Evolutionary conservation across 2,888 invertebrate species (phyloP).

Genomic region (Periphyllus acericola): DNA sequence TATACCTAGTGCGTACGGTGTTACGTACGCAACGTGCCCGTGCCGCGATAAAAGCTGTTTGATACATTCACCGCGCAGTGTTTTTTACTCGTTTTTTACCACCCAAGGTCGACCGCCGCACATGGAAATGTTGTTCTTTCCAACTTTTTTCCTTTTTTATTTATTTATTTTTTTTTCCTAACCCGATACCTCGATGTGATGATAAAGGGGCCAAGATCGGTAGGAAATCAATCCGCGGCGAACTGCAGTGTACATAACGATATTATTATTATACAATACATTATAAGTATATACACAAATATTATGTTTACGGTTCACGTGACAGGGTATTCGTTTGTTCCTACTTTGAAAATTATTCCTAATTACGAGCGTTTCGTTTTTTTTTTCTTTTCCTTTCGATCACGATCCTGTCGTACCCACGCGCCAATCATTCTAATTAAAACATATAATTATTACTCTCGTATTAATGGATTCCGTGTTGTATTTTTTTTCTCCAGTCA

Average conservation of each 20-base stretch:
- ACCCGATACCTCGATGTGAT: background rate
- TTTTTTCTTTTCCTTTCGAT: background rate
- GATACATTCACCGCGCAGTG: background rate
- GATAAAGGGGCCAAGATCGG: constrained; percentile 54
- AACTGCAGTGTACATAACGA: background rate
- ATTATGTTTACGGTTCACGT: background rate
- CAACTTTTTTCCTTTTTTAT: too few relatives aligned
- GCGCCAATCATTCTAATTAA: background rate
- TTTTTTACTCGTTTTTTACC: background rate
- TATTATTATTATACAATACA: background rate
- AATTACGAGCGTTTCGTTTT: background rate
- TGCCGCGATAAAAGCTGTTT: constrained; percentile 3
- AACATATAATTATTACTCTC: background rate
- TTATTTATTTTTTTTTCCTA: background rate
- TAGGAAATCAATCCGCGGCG: background rate
- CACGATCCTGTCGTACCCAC: background rate
- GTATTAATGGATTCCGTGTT: background rate
- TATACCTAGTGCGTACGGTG: background rate
- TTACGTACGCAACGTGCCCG: background rate
- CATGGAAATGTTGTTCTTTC: constrained; percentile 27
- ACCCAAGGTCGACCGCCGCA: constrained; percentile 25
- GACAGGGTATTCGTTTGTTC: background rate
- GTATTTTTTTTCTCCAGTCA: background rate
- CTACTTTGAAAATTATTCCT: background rate
- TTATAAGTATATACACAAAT: too few relatives aligned